These are phyloP conservation scores for Rhynchonycteris naso DNA, from an alignment of 2,797 vertebrate genomes.

Conservation along the genomic window DNA sequence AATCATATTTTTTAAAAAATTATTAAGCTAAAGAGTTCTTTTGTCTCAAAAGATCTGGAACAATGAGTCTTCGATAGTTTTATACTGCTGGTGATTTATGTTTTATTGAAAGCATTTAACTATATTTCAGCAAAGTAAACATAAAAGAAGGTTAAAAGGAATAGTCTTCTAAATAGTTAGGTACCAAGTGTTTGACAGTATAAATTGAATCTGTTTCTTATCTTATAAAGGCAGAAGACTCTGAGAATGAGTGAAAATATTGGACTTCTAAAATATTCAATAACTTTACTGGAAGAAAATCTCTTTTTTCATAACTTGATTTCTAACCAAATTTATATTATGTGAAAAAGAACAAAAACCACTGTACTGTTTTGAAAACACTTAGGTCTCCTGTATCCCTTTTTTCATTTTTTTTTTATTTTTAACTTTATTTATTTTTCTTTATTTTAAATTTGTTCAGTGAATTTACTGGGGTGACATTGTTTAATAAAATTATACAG, in stretches of 20 bases:
- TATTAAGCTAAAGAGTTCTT: not conserved
- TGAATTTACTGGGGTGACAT: not conserved
- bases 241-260: constrained; percentile 70
- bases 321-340: constrained; percentile 64
- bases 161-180: constrained; percentile 58
- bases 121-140: constrained; percentile 69
- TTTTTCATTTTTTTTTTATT: not conserved
- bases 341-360: not conserved
- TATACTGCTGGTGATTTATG: not conserved
- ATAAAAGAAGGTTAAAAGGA: constrained; percentile 67
- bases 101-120: constrained; percentile 65
- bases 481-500: not conserved
- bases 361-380: not conserved
- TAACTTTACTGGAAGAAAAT: constrained; percentile 59
- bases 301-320: constrained; percentile 66
- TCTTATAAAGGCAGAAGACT: constrained; percentile 75
- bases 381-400: not conserved
- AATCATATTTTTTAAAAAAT: not conserved
- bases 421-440: not conserved
- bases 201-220: constrained; percentile 76
- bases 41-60: constrained; percentile 37
- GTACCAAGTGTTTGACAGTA: constrained; percentile 69
- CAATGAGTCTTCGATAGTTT: not conserved
- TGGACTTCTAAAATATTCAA: constrained; percentile 76
- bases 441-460: not conserved